Percentiles rank a stretch among this genome's conserved stretches.
These are phyloP conservation scores for Pogonus chalceus DNA, from an alignment of 1,140 invertebrate genomes.

Conservation along the genomic window DNA sequence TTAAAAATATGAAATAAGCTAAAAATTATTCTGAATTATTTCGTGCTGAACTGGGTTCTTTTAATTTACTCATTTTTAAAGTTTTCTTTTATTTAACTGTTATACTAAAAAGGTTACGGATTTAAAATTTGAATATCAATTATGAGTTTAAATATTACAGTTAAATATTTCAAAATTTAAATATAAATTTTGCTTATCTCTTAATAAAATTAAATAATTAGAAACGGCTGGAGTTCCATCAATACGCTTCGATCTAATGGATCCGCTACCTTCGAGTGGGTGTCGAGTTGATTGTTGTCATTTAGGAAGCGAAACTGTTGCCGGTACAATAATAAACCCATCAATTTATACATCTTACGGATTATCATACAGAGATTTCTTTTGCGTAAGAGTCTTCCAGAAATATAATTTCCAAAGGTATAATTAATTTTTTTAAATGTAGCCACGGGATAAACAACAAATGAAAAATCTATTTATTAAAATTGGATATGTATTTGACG, in stretches of 20 bases:
- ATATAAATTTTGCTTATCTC: too few relatives aligned
- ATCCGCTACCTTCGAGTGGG: conserved; percentile 14
- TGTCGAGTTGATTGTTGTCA: conserved; percentile 23
- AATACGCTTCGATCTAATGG: conserved; percentile 18
- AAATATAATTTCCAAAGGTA: neutral
- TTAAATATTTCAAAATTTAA: too few relatives aligned
- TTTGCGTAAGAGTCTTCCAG: conserved; percentile 17
- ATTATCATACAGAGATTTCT: conserved; percentile 25
- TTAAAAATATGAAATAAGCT: too few relatives aligned
- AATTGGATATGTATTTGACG: conserved; percentile 25
- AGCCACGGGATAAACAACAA: conserved; percentile 25
- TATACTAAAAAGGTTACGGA: too few relatives aligned
- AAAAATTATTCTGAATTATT: too few relatives aligned
- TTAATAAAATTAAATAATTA: too few relatives aligned
- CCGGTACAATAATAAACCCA: conserved; percentile 23
- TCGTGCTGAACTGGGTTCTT: too few relatives aligned
- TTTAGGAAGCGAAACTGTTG: conserved; percentile 24
- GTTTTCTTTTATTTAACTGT: too few relatives aligned
- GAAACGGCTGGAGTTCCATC: conserved; percentile 22
- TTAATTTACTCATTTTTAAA: too few relatives aligned
- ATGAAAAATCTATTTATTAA: conserved; percentile 28
- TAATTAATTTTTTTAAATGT: conserved; percentile 10
- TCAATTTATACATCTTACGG: conserved; percentile 28
- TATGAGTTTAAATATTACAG: too few relatives aligned
- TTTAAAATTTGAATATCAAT: too few relatives aligned